Conservation (phyloP, 1,140 invertebrate species). For the Phenacoccus solenopsis region DNA sequence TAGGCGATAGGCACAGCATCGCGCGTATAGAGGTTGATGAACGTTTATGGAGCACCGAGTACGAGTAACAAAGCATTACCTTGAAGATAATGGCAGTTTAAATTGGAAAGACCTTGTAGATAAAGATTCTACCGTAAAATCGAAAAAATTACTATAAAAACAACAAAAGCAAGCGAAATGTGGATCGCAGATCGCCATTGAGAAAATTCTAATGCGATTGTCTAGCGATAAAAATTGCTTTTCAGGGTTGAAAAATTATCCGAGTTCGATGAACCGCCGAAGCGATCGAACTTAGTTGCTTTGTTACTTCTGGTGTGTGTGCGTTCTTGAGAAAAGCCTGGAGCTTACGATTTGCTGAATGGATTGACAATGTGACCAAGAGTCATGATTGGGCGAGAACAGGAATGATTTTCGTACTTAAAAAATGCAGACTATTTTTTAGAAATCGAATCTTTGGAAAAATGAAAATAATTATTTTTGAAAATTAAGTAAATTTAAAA, state of each 20-base stretch:
- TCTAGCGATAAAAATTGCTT: slow-evolving; percentile 2
- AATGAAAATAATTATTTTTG: too few species aligned
- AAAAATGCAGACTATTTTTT: too few species aligned
- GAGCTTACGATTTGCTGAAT: too few species aligned
- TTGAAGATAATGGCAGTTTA: slow-evolving; percentile 18
- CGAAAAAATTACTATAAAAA: slow-evolving; percentile 15
- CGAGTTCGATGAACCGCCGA: neutral
- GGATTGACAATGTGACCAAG: too few species aligned
- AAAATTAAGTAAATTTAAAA: too few species aligned
- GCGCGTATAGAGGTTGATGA: slow-evolving; percentile 15
- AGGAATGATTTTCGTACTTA: too few species aligned
- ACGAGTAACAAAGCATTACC: slow-evolving; percentile 12
- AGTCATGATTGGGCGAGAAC: too few species aligned
- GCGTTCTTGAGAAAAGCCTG: too few species aligned
- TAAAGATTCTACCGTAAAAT: slow-evolving; percentile 18
- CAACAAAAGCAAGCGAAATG: slow-evolving; percentile 1
- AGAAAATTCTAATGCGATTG: neutral
- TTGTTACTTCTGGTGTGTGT: too few species aligned
- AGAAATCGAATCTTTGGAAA: too few species aligned
- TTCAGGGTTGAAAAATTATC: neutral
- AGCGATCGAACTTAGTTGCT: too few species aligned
- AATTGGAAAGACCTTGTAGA: slow-evolving; percentile 14
- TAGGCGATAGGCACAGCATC: too few species aligned
- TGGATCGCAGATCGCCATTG: neutral
- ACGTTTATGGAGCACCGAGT: slow-evolving; percentile 14